Evolutionary conservation across 2,888 invertebrate species (phyloP), one percentile per base, ranked within the genome.

Genomic region (Idaea straminata): DNA sequence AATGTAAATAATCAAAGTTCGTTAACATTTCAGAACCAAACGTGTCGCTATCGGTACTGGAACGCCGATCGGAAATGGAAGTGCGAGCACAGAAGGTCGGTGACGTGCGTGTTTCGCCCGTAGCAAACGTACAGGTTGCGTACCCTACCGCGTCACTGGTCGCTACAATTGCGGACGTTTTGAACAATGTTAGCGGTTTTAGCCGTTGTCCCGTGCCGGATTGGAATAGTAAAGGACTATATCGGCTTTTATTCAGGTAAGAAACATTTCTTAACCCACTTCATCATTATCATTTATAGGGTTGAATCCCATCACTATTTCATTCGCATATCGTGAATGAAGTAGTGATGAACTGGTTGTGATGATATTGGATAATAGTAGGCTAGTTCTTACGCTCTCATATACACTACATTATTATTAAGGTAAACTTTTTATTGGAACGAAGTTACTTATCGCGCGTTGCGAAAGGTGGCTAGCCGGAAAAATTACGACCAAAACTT

Each of bases 221-320:
- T 25, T 92, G 92, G 90, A 91, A 90, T 67, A 89, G 89, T 61
- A 79, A 77, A 61, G 92, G 91, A 36, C 68, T 92, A 1, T 91
- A 84, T 75, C 77, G 92, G 59, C 77, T 92, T 57, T 69, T 92
- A 67, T 92, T 92, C 72, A 89, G 87, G 92, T 92, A 76, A 64
- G 63, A 36, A 60, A 15, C 25, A 5, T 59, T 25, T 2, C 1
- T 25, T 25, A 25, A 2, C 25, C 25, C 1, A 25, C 25, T 25
- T 25, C 25, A 3, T 2, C 25, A 25, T 3, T 25, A 25, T 25
- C 25, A 25, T 25, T 25, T 25, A 2, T 25, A 25, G 25, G 3
- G 25, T 25, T 25, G 25, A 25, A 25, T 25, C 1, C 25, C 25
- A 25, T 25, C 25, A 25, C 25, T 25, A 2, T 3, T 25, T 25